phyloP scores from a whole-genome alignment of 1,140 invertebrate species.

The Sycophila sp. region DNA sequence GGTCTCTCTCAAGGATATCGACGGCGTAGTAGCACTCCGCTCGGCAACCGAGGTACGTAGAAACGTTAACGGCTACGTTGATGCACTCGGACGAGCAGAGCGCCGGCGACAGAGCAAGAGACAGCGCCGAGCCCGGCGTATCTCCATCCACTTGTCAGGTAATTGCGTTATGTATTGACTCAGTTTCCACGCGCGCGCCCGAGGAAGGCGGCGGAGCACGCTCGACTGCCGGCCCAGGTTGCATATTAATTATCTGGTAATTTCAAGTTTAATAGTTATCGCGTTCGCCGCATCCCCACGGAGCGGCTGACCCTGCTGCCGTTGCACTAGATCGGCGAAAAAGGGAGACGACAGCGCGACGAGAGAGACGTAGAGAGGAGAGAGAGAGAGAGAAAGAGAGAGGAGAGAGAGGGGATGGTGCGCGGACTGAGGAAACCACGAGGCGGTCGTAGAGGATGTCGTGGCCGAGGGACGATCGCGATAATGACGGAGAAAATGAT shows the following conservation, averaged over 20 bases:
- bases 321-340: not conserved
- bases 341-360: too few species aligned
- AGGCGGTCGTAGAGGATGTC: not conserved
- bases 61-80: not conserved
- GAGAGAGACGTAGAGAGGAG: not conserved
- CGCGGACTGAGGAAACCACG: too few species aligned
- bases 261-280: slow-evolving; percentile 57
- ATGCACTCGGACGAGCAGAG: not conserved
- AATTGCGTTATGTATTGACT: slow-evolving; percentile 63
- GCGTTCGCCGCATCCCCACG: slow-evolving; percentile 2
- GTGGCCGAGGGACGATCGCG: not conserved
- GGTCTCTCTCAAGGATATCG: not conserved
- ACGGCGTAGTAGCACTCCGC: not conserved
- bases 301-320: too few species aligned
- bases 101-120: not conserved
- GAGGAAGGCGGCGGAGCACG: not conserved
- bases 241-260: slow-evolving; percentile 63
- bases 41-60: not conserved
- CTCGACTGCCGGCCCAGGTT: slow-evolving; percentile 41
- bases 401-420: too few species aligned
- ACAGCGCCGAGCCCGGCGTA: not conserved
- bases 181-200: slow-evolving; percentile 46
- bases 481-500: not conserved
- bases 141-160: slow-evolving; percentile 57
- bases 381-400: not conserved